These are phyloP conservation scores for Lates calcarifer DNA, from an alignment of 2,113 vertebrate genomes.

Conservation along the genomic window DNA sequence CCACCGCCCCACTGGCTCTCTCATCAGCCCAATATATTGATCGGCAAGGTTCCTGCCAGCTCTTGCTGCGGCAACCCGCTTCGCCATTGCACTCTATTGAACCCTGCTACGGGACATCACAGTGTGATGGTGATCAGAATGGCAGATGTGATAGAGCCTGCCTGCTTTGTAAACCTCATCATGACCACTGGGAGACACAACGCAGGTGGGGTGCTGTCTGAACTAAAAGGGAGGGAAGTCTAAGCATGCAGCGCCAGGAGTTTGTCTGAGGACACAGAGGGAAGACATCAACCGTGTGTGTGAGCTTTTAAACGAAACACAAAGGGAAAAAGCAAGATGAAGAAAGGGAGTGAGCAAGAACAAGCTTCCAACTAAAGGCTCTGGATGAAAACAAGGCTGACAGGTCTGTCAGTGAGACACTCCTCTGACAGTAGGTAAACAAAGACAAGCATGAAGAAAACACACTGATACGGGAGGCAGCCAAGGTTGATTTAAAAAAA, in stretches of 20 bases:
- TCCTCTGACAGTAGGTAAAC: slow-evolving; percentile 32
- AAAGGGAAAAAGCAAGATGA: neutral
- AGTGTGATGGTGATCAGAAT: slow-evolving; percentile 40
- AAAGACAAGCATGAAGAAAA: slow-evolving; percentile 9
- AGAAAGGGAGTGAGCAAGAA: neutral
- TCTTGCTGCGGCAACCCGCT: slow-evolving; percentile 38
- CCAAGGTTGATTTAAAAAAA: neutral
- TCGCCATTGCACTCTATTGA: slow-evolving; percentile 34
- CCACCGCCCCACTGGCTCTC: slow-evolving; percentile 28
- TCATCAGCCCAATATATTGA: slow-evolving; percentile 57
- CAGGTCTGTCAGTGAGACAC: slow-evolving; percentile 14
- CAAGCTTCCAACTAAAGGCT: neutral
- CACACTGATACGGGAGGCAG: neutral
- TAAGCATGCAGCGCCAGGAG: neutral
- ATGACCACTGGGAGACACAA: slow-evolving; percentile 25
- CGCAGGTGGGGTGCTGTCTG: slow-evolving; percentile 31
- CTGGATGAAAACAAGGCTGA: slow-evolving; percentile 9
- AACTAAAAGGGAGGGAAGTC: slow-evolving; percentile 34
- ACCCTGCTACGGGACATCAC: slow-evolving; percentile 35
- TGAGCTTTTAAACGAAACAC: slow-evolving; percentile 7
- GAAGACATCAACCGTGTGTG: slow-evolving; percentile 13
- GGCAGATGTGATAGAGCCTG: slow-evolving; percentile 33
- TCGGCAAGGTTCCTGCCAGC: slow-evolving; percentile 31
- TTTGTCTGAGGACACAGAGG: slow-evolving; percentile 26
- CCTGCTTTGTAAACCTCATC: slow-evolving; percentile 24